Evolutionary conservation across 2,888 invertebrate species (phyloP), one percentile per base, ranked within the genome.

Genomic region (Hemithea aestivaria): DNA sequence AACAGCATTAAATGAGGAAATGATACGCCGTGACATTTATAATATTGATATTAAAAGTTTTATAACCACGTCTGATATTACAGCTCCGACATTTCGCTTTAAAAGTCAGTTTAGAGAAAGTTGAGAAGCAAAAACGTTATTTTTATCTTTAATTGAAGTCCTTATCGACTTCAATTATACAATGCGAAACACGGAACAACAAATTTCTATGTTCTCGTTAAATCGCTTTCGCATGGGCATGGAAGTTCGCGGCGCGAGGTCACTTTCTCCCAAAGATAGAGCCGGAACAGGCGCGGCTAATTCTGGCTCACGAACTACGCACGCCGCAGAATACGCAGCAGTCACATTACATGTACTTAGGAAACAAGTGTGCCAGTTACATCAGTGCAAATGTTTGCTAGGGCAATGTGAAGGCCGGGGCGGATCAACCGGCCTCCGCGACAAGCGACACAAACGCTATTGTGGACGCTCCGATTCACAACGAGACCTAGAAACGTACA

Each of bases 341-440:
- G 9, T 20, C 2, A n/a, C 9, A 20, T 1, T 5, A 9, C 16
- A 6, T 7, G 11, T 25, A 32, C 7, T 12, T 4, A 8, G 10
- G 20, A 6, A 10, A 5, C 7, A 45, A 58, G 62, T 62, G 55
- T 64, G 62, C 58, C 60, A 58, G 58, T 67, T 70, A 68, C 71
- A 70, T 74, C 69, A 70, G 60, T 51, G 52, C 59, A 56, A 53
- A 66, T 64, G 58, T 68, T 52, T 61, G 56, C 60, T 62, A 49
- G 53, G 58, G 60, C 82, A 80, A 77, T 76, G 78, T 77, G 76
- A 81, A 83, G 82, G 83, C 64, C 73, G 64, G 54, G 51, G 63
- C 73, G 57, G 70, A 76, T 71, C 74, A 65, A 65, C 58, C 61
- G 71, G 58, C 73, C 71, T 74, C 55, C 60, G 40, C 51, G 48